Base-by-base conservation (phyloP, 2,888 invertebrate species). In the Cremastinae sp. region DNA sequence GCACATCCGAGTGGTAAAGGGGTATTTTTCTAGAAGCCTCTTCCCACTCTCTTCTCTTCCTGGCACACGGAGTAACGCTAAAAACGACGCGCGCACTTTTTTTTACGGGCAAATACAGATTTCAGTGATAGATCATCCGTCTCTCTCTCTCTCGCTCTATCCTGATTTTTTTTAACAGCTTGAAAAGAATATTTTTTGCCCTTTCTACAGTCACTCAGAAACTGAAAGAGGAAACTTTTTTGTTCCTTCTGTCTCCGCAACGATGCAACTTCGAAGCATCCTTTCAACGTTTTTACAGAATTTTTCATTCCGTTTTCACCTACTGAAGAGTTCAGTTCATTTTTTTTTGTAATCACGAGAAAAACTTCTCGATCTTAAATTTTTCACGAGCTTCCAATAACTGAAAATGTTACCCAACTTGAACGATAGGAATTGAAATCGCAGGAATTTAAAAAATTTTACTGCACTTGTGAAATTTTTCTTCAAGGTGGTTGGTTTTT, bases 1-100 rank as follows among this genome's bases (percentile, higher is more conserved):
- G 71, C 71, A 75, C 66, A 61, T 73, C 73, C 76, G 65, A 69
- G 54, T 54, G n/a, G n/a, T n/a, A n/a, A 28, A 70, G 69, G 65
- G 73, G 69, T 73, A 76, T 76, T 76, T 76, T 74, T 53, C 65
- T 61, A 20, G 73, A 22, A 58, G 47, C 69, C 69, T 53, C 59
- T 59, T 51, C 49, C 47, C 51, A n/a, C n/a, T 22, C 20, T 38
- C 43, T 51, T 20, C 20, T 20, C 45, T 41, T 53, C n/a, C 41
- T 43, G 28, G 22, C 5, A 20, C 20, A 43, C 28, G 22, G 64
- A 59, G 41, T 47, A 62, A 22, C 61, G 45, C 28, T 45, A 38
- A 47, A 28, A 22, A n/a, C 34, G 47, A 65, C 20, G 58, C 22
- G 16, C 22, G 28, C 22, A 12, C n/a, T n/a, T 64, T 41, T 38